A percentile compares a stretch with the other conserved stretches of the same genome.
Conservation (phyloP, 2,888 invertebrate genomes). For the Magallana nippona region DNA sequence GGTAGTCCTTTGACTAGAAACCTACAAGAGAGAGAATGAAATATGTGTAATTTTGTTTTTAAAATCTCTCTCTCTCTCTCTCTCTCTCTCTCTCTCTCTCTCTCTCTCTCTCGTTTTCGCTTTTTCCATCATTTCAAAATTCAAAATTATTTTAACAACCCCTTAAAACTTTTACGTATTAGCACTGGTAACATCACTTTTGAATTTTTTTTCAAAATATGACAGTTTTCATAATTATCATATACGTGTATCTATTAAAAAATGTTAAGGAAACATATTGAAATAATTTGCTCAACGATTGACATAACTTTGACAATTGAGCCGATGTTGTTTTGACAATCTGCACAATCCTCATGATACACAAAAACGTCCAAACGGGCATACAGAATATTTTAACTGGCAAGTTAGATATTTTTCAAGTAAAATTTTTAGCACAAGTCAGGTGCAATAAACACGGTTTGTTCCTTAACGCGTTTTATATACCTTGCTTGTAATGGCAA, state of each 20-base stretch:
- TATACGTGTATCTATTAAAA: too few relatives aligned
- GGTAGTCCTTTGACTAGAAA: slow-evolving; percentile 17
- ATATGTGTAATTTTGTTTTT: too few relatives aligned
- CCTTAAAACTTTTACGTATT: too few relatives aligned
- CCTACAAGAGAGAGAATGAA: neutral
- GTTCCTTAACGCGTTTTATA: neutral
- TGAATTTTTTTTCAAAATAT: too few relatives aligned
- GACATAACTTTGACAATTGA: neutral
- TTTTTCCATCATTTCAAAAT: too few relatives aligned
- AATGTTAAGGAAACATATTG: neutral
- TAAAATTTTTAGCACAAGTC: neutral
- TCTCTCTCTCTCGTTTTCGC: too few relatives aligned
- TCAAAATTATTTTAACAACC: too few relatives aligned
- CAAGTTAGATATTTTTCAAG: neutral
- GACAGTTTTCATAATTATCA: too few relatives aligned
- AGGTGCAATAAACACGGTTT: neutral
- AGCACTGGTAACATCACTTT: too few relatives aligned
- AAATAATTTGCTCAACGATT: neutral
- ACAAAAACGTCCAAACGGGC: neutral
- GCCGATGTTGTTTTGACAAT: neutral
- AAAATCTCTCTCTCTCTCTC: too few relatives aligned
- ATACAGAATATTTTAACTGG: neutral
- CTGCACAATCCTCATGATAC: neutral
- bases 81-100: too few relatives aligned
- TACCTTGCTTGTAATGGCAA: slow-evolving; percentile 12